Evolutionary conservation across 2,888 invertebrate genomes (phyloP), one percentile per base, ranked within the genome.

Genomic region (Macaria notata): DNA sequence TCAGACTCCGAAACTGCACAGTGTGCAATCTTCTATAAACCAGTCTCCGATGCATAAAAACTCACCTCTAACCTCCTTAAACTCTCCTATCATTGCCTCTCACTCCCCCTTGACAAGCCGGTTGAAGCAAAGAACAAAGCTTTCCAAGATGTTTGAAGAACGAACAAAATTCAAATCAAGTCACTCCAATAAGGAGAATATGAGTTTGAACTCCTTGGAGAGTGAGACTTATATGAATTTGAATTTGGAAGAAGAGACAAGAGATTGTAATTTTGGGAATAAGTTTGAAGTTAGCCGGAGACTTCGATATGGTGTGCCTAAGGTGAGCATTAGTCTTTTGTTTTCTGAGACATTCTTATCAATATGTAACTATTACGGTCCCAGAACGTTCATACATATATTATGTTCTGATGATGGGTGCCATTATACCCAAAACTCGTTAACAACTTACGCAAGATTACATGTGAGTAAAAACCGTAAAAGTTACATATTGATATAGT

Each of bases 191-290:
- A 88, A 88, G n/a, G 87, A 87, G 70, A 87, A 87, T 63, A 70
- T 76, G 5, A 29, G 29, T 4, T 4, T 50, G 6, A 19, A 41
- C 2, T 50, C 61, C 0, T 54, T 75, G 1, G 74, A 78, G 7
- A 78, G 73, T 41, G 78, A 81, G 48, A 81, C 76, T 0, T 83
- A 79, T 36, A 65, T 81, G 3, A 86, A 84, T 47, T 60, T 87
- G 31, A 86, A 86, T 42, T 69, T 84, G 1, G 88, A 87, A 39
- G 90, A 89, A n/a, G 88, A 89, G 29, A 71, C 90, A 0, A 79
- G 86, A n/a, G 89, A 88, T 41, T 87, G 84, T 42, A 68, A 79
- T 0, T 88, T 88, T 4, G 77, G 78, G 4, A 76, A 76, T 3
- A 68, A 68, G 4, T 85, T 81, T 57, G 69, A 73, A 50, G 59